Evolutionary conservation across 2,797 vertebrate species (phyloP).

Genomic region (Phrynocephalus vlangalii): DNA sequence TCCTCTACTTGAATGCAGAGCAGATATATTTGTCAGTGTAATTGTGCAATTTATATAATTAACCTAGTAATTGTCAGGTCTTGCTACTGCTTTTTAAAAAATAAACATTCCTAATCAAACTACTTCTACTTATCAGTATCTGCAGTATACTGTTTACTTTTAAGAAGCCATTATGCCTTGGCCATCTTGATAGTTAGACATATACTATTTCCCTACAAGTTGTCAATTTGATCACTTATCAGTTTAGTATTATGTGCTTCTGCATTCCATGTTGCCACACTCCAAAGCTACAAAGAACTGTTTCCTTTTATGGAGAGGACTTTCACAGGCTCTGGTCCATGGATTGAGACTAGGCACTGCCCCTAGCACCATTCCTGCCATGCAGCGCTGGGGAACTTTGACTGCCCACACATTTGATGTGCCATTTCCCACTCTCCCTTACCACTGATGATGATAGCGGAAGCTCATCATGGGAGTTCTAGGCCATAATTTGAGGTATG

Average conservation of each 20-base stretch:
- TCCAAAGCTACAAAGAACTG: not conserved
- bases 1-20: conserved; percentile 45
- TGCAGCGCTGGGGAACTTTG: not conserved
- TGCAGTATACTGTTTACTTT: conserved; percentile 34
- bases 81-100: conserved; percentile 1
- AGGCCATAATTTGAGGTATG: not conserved
- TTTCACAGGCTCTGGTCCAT: not conserved
- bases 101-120: conserved; percentile 43
- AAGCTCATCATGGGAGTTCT: not conserved
- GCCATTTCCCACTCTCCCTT: not conserved
- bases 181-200: conserved; percentile 14
- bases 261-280: conserved; percentile 13
- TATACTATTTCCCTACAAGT: conserved; percentile 23
- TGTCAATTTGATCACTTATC: conserved; percentile 24
- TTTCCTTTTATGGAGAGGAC: conserved; percentile 1
- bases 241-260: not conserved
- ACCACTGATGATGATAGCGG: not conserved
- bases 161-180: conserved; percentile 35
- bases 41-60: conserved; percentile 51
- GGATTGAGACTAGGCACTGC: not conserved
- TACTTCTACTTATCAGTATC: conserved; percentile 37
- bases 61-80: conserved; percentile 32
- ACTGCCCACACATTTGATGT: not conserved
- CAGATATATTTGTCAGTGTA: conserved; percentile 41
- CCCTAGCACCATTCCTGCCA: not conserved